Conservation (phyloP, 2,797 vertebrate species). For the Allobates femoralis region DNA sequence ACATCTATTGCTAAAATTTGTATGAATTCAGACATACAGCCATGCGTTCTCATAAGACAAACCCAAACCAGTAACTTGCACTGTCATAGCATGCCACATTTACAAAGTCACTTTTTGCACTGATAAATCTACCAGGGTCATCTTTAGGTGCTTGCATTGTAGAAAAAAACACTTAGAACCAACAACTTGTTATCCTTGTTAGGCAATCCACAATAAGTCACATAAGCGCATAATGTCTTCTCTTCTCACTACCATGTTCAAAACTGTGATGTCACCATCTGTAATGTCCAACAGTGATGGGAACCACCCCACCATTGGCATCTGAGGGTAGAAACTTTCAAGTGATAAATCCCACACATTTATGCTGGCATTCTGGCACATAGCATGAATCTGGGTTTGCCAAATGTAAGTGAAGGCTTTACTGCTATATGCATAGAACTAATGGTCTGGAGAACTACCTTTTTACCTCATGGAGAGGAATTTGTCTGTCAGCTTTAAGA, state of each 20-base stretch:
- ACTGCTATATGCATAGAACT: neutral
- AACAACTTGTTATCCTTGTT: neutral
- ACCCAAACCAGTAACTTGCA: neutral
- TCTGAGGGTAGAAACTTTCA: neutral
- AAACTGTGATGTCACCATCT: neutral
- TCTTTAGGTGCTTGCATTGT: neutral
- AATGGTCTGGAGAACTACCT: neutral
- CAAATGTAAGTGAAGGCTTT: neutral
- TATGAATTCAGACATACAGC: neutral
- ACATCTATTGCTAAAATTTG: neutral
- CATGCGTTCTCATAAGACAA: neutral
- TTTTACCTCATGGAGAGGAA: too few species aligned
- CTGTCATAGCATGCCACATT: neutral
- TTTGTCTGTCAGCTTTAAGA: too few species aligned
- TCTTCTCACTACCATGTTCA: neutral
- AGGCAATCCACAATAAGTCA: neutral
- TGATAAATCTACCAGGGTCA: neutral
- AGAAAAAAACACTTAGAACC: neutral
- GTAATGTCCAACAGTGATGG: neutral
- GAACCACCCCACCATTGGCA: neutral
- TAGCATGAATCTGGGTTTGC: neutral
- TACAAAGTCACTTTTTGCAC: neutral
- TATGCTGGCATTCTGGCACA: neutral
- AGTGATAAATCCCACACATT: neutral
- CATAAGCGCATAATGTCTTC: neutral